Evolutionary conservation across 2,888 invertebrate genomes (phyloP), one percentile per base, ranked within the genome.

Genomic region (Drosophila stalkeri): DNA sequence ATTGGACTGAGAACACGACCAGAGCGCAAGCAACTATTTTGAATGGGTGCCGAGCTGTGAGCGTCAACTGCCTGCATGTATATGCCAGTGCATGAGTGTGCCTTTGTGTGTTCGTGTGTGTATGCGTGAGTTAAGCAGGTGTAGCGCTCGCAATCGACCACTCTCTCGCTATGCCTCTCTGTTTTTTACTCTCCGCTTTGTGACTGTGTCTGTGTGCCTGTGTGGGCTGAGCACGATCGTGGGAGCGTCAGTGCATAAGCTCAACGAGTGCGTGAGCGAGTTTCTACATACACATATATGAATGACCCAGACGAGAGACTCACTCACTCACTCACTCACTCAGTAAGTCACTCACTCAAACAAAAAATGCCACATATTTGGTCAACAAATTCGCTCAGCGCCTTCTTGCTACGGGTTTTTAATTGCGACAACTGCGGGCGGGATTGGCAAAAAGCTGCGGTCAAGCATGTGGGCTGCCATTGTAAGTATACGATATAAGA

Each of bases 1-100:
- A 91, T 88, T 90, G 87, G 85, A 92, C 91, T 92, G 91, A 77
- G 77, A 71, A 64, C 62, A 54, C 71, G 18, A 27, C 8, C 71
- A 9, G 65, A 90, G 91, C 84, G 81, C 83, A 83, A 79, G 77
- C 80, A 55, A 72, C 46, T 56, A 64, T 75, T 69, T 79, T 76
- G 73, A 67, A 76, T 79, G 70, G 83, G 69, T 72, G 75, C 68
- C 66, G 61, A 27, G 16, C 27, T 14, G 54, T 70, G 66, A 81
- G 65, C 57, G 44, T n/a, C 44, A 66, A 56, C 52, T 33, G 44
- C 33, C 37, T 51, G 51, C 62, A 47, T 54, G 49, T 54, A 27
- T 33, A 11, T 27, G 46, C 51, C 43, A 43, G 44, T 60, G 56
- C 16, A 3, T 31, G 47, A 31, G 27, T 39, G 23, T 33, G 49